Conservation (phyloP, 2,797 vertebrate species). For the Pseudochirops corinnae region DNA sequence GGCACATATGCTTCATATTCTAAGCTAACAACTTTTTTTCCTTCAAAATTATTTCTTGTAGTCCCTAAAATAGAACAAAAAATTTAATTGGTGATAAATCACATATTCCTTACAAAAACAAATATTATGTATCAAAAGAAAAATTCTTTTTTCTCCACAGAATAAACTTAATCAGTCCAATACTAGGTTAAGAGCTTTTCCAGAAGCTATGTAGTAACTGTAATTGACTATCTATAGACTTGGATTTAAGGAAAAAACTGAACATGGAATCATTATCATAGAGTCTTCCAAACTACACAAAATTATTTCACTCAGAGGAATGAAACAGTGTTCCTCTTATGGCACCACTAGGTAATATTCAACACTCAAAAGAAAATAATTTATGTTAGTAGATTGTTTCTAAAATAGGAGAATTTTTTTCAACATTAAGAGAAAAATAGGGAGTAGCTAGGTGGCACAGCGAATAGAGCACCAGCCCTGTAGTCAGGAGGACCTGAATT, state of each 20-base stretch:
- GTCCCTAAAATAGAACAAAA: slow-evolving; percentile 86
- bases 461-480: too few species aligned
- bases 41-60: slow-evolving; percentile 91
- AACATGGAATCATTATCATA: not conserved
- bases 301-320: not conserved
- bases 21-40: slow-evolving; percentile 90
- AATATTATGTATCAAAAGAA: slow-evolving; percentile 34
- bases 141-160: not conserved
- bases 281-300: not conserved
- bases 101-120: slow-evolving; percentile 78
- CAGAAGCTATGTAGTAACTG: not conserved
- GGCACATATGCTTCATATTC: slow-evolving; percentile 94
- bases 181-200: slow-evolving; percentile 27
- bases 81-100: slow-evolving; percentile 30
- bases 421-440: slow-evolving; percentile 17
- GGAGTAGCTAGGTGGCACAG: too few species aligned
- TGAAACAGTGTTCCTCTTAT: not conserved
- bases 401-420: not conserved
- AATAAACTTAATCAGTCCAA: not conserved
- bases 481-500: too few species aligned
- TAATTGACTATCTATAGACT: not conserved
- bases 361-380: not conserved
- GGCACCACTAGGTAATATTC: not conserved
- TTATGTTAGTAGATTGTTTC: not conserved
- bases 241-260: not conserved